phyloP scores from a whole-genome alignment of 2,888 invertebrate species.

The Shargacucullia verbasci region DNA sequence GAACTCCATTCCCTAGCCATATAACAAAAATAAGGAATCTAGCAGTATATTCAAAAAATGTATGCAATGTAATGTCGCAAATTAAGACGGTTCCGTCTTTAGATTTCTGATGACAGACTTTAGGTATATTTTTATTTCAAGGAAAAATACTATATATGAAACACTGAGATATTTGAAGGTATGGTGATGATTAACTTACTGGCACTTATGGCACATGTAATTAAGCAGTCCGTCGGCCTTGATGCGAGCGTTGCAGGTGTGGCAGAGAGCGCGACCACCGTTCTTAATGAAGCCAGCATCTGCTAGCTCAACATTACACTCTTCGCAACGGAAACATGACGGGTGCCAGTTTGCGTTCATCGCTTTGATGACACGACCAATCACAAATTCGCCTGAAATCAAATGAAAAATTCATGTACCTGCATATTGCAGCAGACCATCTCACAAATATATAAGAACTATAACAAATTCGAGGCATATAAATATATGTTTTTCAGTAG shows the following conservation, averaged over 20 bases:
- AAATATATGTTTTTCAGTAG: no score
- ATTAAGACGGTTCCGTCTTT: no score
- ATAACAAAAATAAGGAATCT: no score
- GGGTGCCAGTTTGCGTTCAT: conserved; percentile 99
- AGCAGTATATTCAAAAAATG: no score
- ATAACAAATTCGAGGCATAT: no score
- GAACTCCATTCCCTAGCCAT: no score
- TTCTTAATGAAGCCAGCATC: conserved; percentile 99
- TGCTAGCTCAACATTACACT: conserved; percentile 97
- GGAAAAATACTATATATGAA: no score
- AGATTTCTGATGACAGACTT: no score
- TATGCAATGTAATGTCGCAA: no score
- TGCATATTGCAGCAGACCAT: no score
- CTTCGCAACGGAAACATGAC: conserved; percentile 98
- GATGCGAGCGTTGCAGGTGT: conserved; percentile 98
- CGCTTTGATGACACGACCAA: conserved; percentile 99
- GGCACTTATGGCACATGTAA: conserved; percentile 99
- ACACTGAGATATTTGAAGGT: neutral
- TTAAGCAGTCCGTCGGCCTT: conserved; percentile 98
- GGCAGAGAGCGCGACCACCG: conserved; percentile 96
- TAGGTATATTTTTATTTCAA: no score
- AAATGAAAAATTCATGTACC: neutral
- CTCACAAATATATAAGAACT: no score
- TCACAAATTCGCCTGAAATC: conserved; percentile 95
- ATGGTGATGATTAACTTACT: conserved; percentile 90